phyloP scores from a whole-genome alignment of 2,113 vertebrate species.

The Chaenocephalus aceratus region DNA sequence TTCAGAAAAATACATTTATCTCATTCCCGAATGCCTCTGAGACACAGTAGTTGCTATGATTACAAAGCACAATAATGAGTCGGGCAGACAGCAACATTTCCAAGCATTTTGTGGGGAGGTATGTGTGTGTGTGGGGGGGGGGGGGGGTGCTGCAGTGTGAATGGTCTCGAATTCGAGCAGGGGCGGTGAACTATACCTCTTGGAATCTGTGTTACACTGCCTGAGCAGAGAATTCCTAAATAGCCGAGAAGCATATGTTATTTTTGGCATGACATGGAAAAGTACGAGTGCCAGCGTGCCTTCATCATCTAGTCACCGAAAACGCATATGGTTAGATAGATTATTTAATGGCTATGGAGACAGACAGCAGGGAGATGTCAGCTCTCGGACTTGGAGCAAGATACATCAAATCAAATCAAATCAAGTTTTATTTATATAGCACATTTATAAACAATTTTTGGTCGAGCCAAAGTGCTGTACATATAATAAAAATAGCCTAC shows the following conservation, averaged over 20 bases:
- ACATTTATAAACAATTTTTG: no score
- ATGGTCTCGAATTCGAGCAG: constrained; percentile 21
- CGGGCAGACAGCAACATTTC: constrained; percentile 56
- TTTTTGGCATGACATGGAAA: constrained; percentile 5
- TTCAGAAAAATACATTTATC: constrained; percentile 64
- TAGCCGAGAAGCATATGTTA: constrained; percentile 16
- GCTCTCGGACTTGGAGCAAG: neutral
- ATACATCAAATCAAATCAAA: neutral
- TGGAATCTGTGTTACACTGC: neutral
- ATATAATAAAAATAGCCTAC: no score
- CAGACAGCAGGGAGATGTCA: neutral
- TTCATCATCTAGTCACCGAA: constrained; percentile 15
- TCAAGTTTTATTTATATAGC: no score
- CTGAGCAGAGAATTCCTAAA: constrained; percentile 2
- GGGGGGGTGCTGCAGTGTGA: constrained; percentile 17
- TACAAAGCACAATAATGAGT: constrained; percentile 71
- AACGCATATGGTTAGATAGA: constrained; percentile 4
- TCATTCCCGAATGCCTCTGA: constrained; percentile 58
- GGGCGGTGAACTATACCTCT: neutral
- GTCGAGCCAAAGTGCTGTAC: no score
- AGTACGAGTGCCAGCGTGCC: neutral
- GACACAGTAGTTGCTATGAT: constrained; percentile 66
- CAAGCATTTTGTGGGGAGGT: constrained; percentile 43
- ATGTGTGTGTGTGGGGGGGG: constrained; percentile 1
- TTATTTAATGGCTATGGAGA: neutral